Percentiles rank a stretch among this genome's conserved stretches.
Conservation (phyloP, 2,113 vertebrate genomes). For the Festucalex cinctus region DNA sequence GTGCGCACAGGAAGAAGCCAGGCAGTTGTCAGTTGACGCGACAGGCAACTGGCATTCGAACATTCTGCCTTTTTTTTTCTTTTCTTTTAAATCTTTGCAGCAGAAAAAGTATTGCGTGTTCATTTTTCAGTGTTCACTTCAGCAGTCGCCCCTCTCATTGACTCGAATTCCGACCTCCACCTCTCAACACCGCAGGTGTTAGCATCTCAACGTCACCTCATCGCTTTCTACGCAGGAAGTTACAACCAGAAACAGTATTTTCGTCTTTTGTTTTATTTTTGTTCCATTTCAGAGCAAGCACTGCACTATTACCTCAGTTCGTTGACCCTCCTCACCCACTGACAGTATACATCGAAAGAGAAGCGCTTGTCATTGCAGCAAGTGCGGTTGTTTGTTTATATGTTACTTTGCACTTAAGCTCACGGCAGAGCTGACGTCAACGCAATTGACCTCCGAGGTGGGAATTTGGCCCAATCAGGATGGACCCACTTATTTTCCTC, state of each 20-base stretch:
- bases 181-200: conserved; percentile 6
- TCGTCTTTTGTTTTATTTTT: conserved; percentile 37
- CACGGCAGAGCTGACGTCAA: conserved; percentile 40
- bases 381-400: conserved; percentile 51
- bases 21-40: conserved; percentile 12
- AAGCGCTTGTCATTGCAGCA: conserved; percentile 37
- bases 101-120: not conserved
- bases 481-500: conserved; percentile 20
- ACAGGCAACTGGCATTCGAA: conserved; percentile 3
- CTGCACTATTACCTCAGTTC: conserved; percentile 41
- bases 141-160: conserved; percentile 16
- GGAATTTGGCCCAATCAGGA: conserved; percentile 31
- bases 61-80: conserved; percentile 5
- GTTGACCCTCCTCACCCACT: conserved; percentile 5
- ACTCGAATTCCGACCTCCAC: conserved; percentile 39
- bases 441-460: conserved; percentile 38
- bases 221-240: conserved; percentile 57
- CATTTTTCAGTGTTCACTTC: not conserved
- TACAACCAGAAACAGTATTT: conserved; percentile 71
- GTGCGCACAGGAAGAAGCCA: conserved; percentile 16
- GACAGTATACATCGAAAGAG: conserved; percentile 20
- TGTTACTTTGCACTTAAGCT: conserved; percentile 73
- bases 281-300: conserved; percentile 27
- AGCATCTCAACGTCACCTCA: conserved; percentile 44
- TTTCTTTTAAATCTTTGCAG: not conserved